Evolutionary conservation across 2,888 invertebrate genomes (phyloP), one percentile per base, ranked within the genome.

Genomic region (Girardia tigrina): DNA sequence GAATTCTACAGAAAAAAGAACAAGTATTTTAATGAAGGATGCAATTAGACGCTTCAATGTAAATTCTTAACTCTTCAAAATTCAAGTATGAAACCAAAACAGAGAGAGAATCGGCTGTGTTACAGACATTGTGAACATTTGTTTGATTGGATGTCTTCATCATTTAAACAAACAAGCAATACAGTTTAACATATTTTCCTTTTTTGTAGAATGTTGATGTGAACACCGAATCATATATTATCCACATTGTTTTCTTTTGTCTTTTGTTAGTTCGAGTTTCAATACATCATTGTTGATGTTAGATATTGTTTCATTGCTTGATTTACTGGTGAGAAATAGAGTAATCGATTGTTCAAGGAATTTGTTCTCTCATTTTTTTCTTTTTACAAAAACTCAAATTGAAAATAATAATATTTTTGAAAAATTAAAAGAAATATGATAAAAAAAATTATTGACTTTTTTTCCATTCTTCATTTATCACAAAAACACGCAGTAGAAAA

Each of bases 241-340:
- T 56, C 4, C 20, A 56, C 56, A 56, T 56, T 56, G 56, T 56
- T 56, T 56, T 56, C 56, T 56, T 56, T 56, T 56, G 56, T 56
- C 56, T 56, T 56, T 56, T 20, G 56, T 56, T 56, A 56, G 56
- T 56, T 56, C 56, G 56, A 56, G 56, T 56, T 56, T 56, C 56
- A 56, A 56, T 56, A 56, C 56, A 56, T 56, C 56, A 20, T 56
- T 56, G 56, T 56, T 56, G n/a, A 56, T 56, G n/a, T 16, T 20
- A 56, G 56, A 56, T 56, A 20, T 56, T n/a, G n/a, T 56, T 56
- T 56, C 56, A 56, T n/a, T 56, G 4, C n/a, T 56, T 56, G n/a
- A 36, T 36, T 36, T 36, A 36, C 16, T 36, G 16, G 36, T 8
- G 4, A 23, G n/a, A 16, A 56, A 56, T 20, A 4, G n/a, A n/a